Conservation (phyloP, 2,888 invertebrate genomes). For the Melikaiella ostensackeni region DNA sequence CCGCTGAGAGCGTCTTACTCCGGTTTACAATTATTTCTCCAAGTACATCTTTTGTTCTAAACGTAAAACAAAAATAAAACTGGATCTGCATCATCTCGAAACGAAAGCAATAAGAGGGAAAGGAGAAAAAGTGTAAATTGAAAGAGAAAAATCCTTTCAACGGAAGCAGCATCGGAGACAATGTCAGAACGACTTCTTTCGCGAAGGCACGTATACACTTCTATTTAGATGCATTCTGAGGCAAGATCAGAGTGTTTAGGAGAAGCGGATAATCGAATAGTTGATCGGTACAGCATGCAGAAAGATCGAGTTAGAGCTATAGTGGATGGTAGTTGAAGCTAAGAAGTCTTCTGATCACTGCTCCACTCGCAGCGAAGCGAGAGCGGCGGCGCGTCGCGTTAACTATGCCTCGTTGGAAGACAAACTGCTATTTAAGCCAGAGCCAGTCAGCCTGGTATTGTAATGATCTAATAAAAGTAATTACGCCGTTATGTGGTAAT, state of each 20-base stretch:
- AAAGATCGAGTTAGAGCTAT: conserved; percentile 15
- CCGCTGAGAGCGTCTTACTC: not conserved
- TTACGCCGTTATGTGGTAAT: conserved; percentile 53
- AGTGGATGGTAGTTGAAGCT: not conserved
- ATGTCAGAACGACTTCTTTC: not conserved
- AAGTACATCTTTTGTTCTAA: not conserved
- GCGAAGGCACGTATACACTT: conserved; percentile 2
- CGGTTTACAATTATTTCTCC: not conserved
- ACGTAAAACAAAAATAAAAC: not conserved
- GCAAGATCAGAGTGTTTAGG: conserved; percentile 1
- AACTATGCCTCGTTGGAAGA: conserved; percentile 67
- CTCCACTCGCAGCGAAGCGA: conserved; percentile 51
- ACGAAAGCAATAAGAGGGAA: not conserved
- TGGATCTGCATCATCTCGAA: not conserved
- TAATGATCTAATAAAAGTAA: conserved; percentile 73
- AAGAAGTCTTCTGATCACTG: conserved; percentile 30
- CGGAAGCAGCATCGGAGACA: not conserved
- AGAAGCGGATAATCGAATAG: conserved; percentile 30
- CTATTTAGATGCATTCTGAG: conserved; percentile 23
- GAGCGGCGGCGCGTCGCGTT: conserved; percentile 66
- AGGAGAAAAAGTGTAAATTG: not conserved
- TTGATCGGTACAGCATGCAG: conserved; percentile 26
- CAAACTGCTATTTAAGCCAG: conserved; percentile 70
- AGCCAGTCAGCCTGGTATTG: conserved; percentile 68
- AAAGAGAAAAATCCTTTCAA: not conserved